Evolutionary conservation across 1,140 invertebrate genomes (phyloP), one percentile per base, ranked within the genome.

Genomic region (Melanaphis sacchari): DNA sequence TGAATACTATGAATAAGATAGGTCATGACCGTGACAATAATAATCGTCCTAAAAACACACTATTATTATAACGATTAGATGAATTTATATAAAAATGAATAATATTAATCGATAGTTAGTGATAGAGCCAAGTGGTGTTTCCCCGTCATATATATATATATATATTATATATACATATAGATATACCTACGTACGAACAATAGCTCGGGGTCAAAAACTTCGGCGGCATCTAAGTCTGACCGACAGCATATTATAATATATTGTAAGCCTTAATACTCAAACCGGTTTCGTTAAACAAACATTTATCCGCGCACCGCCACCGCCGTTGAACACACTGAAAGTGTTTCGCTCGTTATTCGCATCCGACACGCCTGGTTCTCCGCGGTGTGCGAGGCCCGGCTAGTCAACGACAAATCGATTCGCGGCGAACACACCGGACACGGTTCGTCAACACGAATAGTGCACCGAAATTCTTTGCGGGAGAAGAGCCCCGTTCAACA

Each of bases 281-380:
- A 93, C 91, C 81, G 91, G 91, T 93, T 93, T 93, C 81, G 81
- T 85, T 85, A 93, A 93, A 93, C 81, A 93, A 93, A 93, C 91
- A 93, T 93, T 84, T 82, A 84, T 84, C 76, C 36, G 36, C 43
- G 46, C 41, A 81, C 38, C 54, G 54, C 31, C 41, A 43, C 43
- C 18, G n/a, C 43, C 43, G 31, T 41, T 24, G 22, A 26, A 9
- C 26, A 54, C 81, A 40, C 91, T 49, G 81, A 93, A 93, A 93
- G 91, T 93, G 91, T 93, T 93, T 93, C 46, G 91, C 91, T 93
- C 26, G 54, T 93, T 93, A 93, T 92, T 92, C 91, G 81, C 54
- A 85, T 93, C 76, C 91, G 81, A 93, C 81, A 93, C 91, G 91
- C 91, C 81, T 93, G 76, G 43, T 93, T 93, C 81, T 85, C 6